phyloP scores from a whole-genome alignment of 2,797 vertebrate genomes.

The Thamnophis elegans region DNA sequence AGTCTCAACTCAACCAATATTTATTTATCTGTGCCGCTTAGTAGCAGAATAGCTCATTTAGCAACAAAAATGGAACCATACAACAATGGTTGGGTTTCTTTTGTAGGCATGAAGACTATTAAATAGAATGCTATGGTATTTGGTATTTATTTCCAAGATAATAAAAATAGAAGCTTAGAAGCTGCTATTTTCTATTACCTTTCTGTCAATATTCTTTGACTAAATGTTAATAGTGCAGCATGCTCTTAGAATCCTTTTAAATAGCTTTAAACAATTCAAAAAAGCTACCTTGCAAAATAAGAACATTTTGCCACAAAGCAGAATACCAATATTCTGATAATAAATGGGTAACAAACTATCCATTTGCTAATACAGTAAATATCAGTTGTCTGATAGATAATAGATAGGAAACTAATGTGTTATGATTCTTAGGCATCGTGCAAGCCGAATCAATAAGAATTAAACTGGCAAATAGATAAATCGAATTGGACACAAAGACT shows the following conservation, averaged over 20 bases:
- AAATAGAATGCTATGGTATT: not conserved
- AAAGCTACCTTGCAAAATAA: not conserved
- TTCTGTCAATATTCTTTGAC: constrained; percentile 1
- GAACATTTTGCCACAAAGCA: not conserved
- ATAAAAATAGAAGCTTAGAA: constrained; percentile 20
- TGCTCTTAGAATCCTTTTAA: constrained; percentile 3
- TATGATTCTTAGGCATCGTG: not conserved
- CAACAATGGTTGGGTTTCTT: not conserved
- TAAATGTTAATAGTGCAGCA: constrained; percentile 17
- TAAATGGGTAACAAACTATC: not conserved
- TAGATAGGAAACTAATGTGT: not conserved
- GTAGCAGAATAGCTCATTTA: not conserved
- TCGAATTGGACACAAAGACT: not conserved
- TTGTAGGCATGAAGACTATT: constrained; percentile 1
- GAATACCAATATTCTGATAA: not conserved
- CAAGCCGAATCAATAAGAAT: not conserved
- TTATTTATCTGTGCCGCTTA: not conserved
- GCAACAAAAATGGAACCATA: not conserved
- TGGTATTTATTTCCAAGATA: not conserved
- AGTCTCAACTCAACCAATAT: not conserved
- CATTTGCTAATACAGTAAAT: not conserved
- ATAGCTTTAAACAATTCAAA: not conserved
- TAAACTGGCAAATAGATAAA: not conserved
- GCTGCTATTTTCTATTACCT: constrained; percentile 27
- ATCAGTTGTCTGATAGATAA: not conserved